Base-by-base conservation (phyloP, 1,140 invertebrate genomes). In the Sitophilus oryzae region DNA sequence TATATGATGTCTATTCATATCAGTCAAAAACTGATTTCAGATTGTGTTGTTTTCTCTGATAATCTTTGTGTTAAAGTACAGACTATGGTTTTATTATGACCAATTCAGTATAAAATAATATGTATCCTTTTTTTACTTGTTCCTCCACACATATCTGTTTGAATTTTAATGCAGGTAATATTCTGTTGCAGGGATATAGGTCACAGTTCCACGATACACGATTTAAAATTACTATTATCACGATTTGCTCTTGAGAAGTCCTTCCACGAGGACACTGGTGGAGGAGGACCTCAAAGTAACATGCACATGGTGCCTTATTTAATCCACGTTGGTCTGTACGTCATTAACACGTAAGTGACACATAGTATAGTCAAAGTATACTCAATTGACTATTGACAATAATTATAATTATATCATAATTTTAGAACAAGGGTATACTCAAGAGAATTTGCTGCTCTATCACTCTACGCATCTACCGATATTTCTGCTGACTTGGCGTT, bases 191-290 rank as follows among this genome's bases (percentile, higher is more conserved):
- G 91, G 40, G 92, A 95, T 71, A 93, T 95, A 58, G 86, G 86
- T 1, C 92, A 93, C 68, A 75, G 81, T 1, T 92, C 86, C 59
- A 94, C 89, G 0, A 78, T 96, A 43, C 95, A 98, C 70, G 96
- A 99, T 73, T 74, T 98, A 47, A 98, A 98, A 75, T 74, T 97
- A 59, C 74, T 98, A 41, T 71, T 98, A 21, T 66, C 92, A 63
- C 78, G 91, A 52, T 98, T 98, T 76, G 90, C 94, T 0, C 84
- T 90, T 70, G 94, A 96, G 63, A 91, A 91, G 67, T 91, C 89
- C 50, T 98, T 98, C 76, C 94, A 95, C 70, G 93, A 97, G 71
- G 94, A 98, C 73, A 93, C 91, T 16, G 93, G 94, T 10, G 96
- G 96, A 57, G 96, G 95, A 58, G 91, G 95, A 11, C 90, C 91